These are phyloP conservation scores for Xenopus borealis DNA, from an alignment of 2,113 vertebrate genomes.

Conservation along the genomic window DNA sequence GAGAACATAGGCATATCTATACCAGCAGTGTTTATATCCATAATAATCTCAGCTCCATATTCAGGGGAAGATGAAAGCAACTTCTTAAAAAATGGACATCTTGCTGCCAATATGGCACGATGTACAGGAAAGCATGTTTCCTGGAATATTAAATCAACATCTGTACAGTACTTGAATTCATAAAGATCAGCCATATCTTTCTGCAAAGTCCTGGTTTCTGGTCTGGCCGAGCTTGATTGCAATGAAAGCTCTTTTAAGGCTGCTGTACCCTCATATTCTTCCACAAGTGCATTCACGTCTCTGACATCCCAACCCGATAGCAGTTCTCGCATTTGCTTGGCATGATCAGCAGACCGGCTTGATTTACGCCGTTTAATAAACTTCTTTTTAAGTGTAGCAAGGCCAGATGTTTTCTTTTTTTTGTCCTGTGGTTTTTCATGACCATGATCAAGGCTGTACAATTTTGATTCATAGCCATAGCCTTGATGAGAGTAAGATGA, in stretches of 20 bases:
- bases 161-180: conserved; percentile 97
- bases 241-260: conserved; percentile 96
- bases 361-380: conserved; percentile 97
- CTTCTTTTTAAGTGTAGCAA: conserved; percentile 94
- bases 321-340: conserved; percentile 97
- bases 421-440: conserved; percentile 93
- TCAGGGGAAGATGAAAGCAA: conserved; percentile 91
- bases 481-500: conserved; percentile 93
- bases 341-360: conserved; percentile 91
- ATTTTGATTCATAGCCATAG: conserved; percentile 94
- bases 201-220: conserved; percentile 85
- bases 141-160: conserved; percentile 97
- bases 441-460: conserved; percentile 95
- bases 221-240: conserved; percentile 89
- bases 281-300: conserved; percentile 91
- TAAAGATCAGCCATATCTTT: conserved; percentile 94
- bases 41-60: conserved; percentile 91
- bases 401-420: conserved; percentile 96
- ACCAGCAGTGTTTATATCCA: conserved; percentile 92
- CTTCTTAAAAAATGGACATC: conserved; percentile 95
- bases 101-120: conserved; percentile 88
- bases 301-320: conserved; percentile 94
- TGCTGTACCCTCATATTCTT: conserved; percentile 94
- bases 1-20: conserved; percentile 98
- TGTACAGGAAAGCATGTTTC: conserved; percentile 96